Percentiles rank a stretch among this genome's conserved stretches.
These are phyloP conservation scores for Caenorhabditis panamensis DNA, from an alignment of 2,888 invertebrate genomes.

Conservation along the genomic window DNA sequence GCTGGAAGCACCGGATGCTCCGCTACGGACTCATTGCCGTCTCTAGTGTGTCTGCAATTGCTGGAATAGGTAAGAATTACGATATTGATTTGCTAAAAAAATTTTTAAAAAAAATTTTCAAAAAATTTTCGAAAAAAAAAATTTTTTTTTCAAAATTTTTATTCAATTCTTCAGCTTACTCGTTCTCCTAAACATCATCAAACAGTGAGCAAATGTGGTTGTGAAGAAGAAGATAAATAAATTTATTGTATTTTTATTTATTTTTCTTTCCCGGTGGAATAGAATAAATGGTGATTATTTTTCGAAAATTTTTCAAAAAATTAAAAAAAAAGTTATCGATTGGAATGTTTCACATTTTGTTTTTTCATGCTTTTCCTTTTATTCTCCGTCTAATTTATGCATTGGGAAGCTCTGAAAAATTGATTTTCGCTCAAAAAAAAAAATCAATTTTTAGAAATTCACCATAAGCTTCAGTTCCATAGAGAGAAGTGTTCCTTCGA, in stretches of 20 bases:
- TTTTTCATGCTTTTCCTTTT: background rate
- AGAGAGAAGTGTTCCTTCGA: conserved; percentile 48
- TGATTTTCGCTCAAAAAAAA: background rate
- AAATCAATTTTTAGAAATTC: too few species aligned
- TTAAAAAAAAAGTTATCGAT: background rate
- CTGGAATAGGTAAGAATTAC: conserved; percentile 11
- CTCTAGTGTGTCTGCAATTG: conserved; percentile 23
- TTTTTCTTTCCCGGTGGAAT: too few species aligned
- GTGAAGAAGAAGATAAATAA: too few species aligned
- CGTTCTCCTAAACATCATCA: too few species aligned
- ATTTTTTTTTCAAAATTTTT: too few species aligned
- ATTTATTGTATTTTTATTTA: too few species aligned
- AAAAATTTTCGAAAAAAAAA: too few species aligned
- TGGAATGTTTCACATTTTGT: background rate
- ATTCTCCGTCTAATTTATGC: background rate
- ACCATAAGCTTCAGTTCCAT: conserved; percentile 57
- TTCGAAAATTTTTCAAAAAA: too few species aligned
- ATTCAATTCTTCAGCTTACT: too few species aligned
- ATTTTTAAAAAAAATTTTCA: too few species aligned
- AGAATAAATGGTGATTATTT: too few species aligned
- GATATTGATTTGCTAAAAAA: background rate
- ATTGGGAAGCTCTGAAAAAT: conserved; percentile 46
- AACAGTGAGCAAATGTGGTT: too few species aligned
- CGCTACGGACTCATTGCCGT: conserved; percentile 35
- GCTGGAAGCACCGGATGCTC: conserved; percentile 32